Base-by-base conservation (phyloP, 2,888 invertebrate genomes). In the Chymomyza caudatula region DNA sequence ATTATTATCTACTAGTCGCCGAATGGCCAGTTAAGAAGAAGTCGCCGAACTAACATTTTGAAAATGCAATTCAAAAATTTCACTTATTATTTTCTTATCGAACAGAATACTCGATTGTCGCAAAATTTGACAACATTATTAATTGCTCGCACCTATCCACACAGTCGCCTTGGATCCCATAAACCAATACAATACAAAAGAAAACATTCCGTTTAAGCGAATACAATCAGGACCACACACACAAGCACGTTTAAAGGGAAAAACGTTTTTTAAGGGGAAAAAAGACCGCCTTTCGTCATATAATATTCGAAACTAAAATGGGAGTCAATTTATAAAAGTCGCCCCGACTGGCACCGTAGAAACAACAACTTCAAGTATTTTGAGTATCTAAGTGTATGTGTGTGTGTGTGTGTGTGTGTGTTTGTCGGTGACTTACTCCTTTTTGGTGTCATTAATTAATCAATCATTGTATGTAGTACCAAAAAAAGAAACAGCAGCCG, bases 391-490 rank as follows among this genome's bases (percentile, higher is more conserved):
- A 52, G 52, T 65, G 29, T 71, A 52, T 69, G 42, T 58, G 54
- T 63, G 51, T 44, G 37, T 70, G 70, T 65, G 60, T 54, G 57
- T 63, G 57, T 71, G 67, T 71, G 49, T 62, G 56, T 52, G 57
- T 19, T 54, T 56, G 57, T 53, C 60, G 53, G 53, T 20, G 66
- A 66, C 69, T 63, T 73, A 67, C 68, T 78, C 71, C 64, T 78
- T 51, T 73, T 76, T 68, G 70, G 73, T 83, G 82, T 83, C 86
- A 83, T 76, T 83, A 83, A 83, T 83, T 83, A 83, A 83, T 86
- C 82, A 83, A 83, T 83, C 82, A 86, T 81, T 86, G 82, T 84
- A 69, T 71, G 56, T 73, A 74, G 51, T 51, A 22, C 22, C 19
- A 6, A 15, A 4, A 25, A 25, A 25, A 25, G 25, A 4, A 11